Percentiles rank a stretch among this genome's conserved stretches.
Conservation (phyloP, 2,888 invertebrate species). For the Apantesis nais region DNA sequence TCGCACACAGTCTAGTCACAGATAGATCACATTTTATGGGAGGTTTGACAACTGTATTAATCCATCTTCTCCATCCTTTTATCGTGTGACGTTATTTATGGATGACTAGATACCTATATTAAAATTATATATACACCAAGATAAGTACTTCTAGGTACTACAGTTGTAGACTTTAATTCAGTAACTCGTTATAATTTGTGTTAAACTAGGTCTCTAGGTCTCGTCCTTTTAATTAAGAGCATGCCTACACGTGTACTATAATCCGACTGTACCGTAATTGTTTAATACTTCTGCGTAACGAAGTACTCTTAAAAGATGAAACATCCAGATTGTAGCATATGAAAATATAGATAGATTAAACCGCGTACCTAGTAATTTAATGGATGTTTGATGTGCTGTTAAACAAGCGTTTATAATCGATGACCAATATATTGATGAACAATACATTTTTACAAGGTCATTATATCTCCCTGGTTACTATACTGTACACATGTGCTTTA, state of each 20-base stretch:
- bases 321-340: constrained; percentile 13
- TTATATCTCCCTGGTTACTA: constrained; percentile 75
- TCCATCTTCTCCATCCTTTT: neutral
- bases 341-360: constrained; percentile 1
- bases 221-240: constrained; percentile 27
- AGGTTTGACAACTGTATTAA: neutral
- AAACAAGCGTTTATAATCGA: constrained; percentile 51
- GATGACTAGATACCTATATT: neutral
- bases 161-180: neutral
- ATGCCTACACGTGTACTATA: constrained; percentile 14
- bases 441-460: constrained; percentile 69
- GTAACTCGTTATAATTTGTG: constrained; percentile 2
- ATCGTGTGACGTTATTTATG: neutral
- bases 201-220: constrained; percentile 12
- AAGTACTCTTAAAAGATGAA: constrained; percentile 17
- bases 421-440: constrained; percentile 68
- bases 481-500: constrained; percentile 58
- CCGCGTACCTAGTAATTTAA: neutral
- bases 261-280: constrained; percentile 28
- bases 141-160: neutral
- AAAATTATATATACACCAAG: neutral
- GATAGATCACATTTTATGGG: neutral
- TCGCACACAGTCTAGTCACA: no score
- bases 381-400: constrained; percentile 21
- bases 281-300: constrained; percentile 1